Percentiles rank a stretch among this genome's conserved stretches.
Evolutionary conservation across 2,888 invertebrate genomes (phyloP).

Genomic region (Eustalomyia histrio): DNA sequence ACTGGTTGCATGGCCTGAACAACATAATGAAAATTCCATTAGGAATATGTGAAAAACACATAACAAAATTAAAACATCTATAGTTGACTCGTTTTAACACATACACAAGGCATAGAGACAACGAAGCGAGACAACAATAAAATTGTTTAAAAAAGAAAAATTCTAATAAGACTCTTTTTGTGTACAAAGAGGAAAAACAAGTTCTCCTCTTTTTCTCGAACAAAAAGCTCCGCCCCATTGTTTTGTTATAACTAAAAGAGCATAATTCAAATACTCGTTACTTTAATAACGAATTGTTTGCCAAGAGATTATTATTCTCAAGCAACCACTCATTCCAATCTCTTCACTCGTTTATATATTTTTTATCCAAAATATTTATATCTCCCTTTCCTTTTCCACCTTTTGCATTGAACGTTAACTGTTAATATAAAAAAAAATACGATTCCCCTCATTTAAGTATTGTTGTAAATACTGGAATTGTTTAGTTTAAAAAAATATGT

Average conservation of each 20-base stretch:
- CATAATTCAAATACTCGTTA: constrained; percentile 31
- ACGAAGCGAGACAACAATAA: not conserved
- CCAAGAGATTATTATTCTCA: not conserved
- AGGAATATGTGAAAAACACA: constrained; percentile 22
- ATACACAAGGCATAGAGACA: not conserved
- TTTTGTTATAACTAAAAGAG: not conserved
- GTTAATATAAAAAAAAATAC: not conserved
- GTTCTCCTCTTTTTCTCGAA: constrained; percentile 20
- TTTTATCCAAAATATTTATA: not conserved
- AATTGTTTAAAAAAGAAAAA: not conserved
- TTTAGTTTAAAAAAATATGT: not conserved
- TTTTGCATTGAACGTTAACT: not conserved
- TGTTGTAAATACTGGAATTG: constrained; percentile 26
- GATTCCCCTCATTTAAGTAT: not conserved
- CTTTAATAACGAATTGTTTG: constrained; percentile 26
- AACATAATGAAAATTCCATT: constrained; percentile 55
- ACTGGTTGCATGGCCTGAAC: constrained; percentile 73
- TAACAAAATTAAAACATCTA: constrained; percentile 17
- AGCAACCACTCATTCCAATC: not conserved
- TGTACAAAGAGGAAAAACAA: not conserved
- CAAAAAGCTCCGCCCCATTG: constrained; percentile 33
- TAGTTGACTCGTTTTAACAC: constrained; percentile 19
- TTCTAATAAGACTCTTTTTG: constrained; percentile 43
- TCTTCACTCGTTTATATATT: constrained; percentile 20
- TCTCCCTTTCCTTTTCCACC: constrained; percentile 17